Evolutionary conservation across 2,888 invertebrate species (phyloP).

Genomic region (Drosophila vallismaia): DNA sequence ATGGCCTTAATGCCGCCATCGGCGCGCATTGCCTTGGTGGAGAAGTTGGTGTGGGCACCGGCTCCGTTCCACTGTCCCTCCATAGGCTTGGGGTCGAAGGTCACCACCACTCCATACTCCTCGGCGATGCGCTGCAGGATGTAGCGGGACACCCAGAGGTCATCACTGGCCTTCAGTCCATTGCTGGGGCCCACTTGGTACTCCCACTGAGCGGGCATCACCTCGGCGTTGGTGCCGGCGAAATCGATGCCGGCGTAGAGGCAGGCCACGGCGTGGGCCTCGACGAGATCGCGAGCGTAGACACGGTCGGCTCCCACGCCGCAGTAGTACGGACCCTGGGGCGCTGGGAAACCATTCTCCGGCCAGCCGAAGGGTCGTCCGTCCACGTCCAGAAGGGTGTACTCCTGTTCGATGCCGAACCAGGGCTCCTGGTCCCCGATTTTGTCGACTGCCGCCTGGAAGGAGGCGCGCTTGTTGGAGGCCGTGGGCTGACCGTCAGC

Average conservation of each 20-base stretch:
- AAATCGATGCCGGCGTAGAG: conserved; percentile 91
- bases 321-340: conserved; percentile 92
- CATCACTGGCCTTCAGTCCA: conserved; percentile 86
- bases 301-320: conserved; percentile 91
- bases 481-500: conserved; percentile 84
- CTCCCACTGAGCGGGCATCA: conserved; percentile 92
- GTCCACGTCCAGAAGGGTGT: conserved; percentile 85
- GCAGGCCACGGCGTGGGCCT: conserved; percentile 89
- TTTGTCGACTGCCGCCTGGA: conserved; percentile 85
- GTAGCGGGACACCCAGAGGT: conserved; percentile 87
- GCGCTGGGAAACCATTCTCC: conserved; percentile 87
- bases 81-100: conserved; percentile 86
- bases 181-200: conserved; percentile 87
- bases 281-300: conserved; percentile 91
- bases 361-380: conserved; percentile 91
- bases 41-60: conserved; percentile 96
- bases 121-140: conserved; percentile 86
- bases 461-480: conserved; percentile 85
- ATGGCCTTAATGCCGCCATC: conserved; percentile 89
- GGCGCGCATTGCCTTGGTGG: conserved; percentile 92
- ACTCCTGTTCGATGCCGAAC: conserved; percentile 90
- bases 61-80: conserved; percentile 96
- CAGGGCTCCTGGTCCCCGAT: conserved; percentile 87
- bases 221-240: conserved; percentile 92
- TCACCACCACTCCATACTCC: conserved; percentile 86